Conservation (phyloP, 2,888 invertebrate genomes). For the Heteromyza rotundicornis region DNA sequence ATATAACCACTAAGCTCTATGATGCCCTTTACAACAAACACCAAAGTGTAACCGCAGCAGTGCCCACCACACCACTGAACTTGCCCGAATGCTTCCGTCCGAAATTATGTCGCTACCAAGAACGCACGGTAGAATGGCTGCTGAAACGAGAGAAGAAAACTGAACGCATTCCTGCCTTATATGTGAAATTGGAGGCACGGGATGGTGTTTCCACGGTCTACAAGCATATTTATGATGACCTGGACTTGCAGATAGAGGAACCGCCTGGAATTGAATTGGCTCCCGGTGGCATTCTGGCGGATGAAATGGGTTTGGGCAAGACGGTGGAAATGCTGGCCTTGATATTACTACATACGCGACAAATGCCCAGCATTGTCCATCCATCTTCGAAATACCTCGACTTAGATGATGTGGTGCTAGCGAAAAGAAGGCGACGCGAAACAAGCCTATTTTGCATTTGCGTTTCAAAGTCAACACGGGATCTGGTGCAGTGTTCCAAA, state of each 20-base stretch:
- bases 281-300: slow-evolving; percentile 76
- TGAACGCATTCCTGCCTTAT: slow-evolving; percentile 33
- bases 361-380: background rate
- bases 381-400: no score
- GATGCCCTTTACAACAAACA: slow-evolving; percentile 44
- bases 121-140: slow-evolving; percentile 74
- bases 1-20: slow-evolving; percentile 50
- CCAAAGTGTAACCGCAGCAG: background rate
- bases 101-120: slow-evolving; percentile 70
- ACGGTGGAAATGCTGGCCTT: slow-evolving; percentile 77
- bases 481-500: slow-evolving; percentile 64
- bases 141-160: slow-evolving; percentile 65
- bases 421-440: slow-evolving; percentile 11
- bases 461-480: slow-evolving; percentile 29
- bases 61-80: slow-evolving; percentile 42
- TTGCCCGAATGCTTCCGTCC: slow-evolving; percentile 63
- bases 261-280: slow-evolving; percentile 59
- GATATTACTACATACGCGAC: slow-evolving; percentile 67
- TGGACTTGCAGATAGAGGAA: slow-evolving; percentile 35
- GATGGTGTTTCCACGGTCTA: slow-evolving; percentile 37
- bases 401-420: background rate
- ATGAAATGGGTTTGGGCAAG: slow-evolving; percentile 85
- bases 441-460: slow-evolving; percentile 60
- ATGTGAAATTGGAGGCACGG: slow-evolving; percentile 34
- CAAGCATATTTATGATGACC: slow-evolving; percentile 48